Conservation (phyloP, 92 coral and sea anemone species). For the Metridium senile region DNA sequence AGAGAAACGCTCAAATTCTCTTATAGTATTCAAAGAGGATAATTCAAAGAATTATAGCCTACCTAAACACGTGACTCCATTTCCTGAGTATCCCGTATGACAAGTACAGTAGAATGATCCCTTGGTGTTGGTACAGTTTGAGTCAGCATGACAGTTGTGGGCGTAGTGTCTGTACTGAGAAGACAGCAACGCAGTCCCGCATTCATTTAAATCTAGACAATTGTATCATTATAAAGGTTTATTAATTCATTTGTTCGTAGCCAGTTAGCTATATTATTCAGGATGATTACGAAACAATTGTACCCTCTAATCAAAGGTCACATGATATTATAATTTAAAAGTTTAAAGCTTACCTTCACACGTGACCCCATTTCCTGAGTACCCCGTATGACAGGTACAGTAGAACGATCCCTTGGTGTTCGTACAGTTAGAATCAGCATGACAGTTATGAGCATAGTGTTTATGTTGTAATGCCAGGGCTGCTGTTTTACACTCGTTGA, state of each 20-base stretch:
- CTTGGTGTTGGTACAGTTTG: constrained; percentile 59
- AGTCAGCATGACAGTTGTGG: constrained; percentile 73
- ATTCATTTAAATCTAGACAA: too few relatives aligned
- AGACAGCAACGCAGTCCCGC: too few relatives aligned
- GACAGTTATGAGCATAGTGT: constrained; percentile 57
- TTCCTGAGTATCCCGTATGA: constrained; percentile 55
- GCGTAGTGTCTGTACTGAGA: constrained; percentile 33
- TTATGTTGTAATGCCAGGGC: constrained; percentile 35
- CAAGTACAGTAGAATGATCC: constrained; percentile 67
- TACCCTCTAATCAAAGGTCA: too few relatives aligned
- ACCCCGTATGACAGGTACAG: constrained; percentile 54
- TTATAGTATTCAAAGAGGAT: too few relatives aligned
- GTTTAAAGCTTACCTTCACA: too few relatives aligned
- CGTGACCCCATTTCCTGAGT: constrained; percentile 41
- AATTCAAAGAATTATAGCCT: background rate
- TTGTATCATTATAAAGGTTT: too few relatives aligned
- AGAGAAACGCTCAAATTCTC: too few relatives aligned
- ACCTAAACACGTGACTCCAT: constrained; percentile 56
- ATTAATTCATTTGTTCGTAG: too few relatives aligned
- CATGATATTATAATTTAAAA: too few relatives aligned
- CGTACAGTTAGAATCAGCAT: constrained; percentile 63
- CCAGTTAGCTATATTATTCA: too few relatives aligned
- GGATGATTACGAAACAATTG: too few relatives aligned
- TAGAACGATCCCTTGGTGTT: constrained; percentile 68
- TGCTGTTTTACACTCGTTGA: constrained; percentile 47